These are phyloP conservation scores for Phaethornis superciliosus DNA, from an alignment of 2,113 vertebrate species.

Conservation along the genomic window DNA sequence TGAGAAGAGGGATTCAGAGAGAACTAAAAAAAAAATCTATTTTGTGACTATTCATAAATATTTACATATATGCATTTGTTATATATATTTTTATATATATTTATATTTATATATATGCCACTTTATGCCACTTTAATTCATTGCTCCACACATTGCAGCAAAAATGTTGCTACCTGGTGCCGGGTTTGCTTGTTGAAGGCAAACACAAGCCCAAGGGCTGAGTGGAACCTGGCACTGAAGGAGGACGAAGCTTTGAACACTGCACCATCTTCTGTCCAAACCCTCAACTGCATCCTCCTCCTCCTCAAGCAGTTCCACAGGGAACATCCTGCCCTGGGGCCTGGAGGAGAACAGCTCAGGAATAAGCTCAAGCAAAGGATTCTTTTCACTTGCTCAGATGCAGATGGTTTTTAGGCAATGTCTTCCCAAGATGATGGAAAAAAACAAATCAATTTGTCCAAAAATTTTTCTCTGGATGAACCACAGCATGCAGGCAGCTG, in stretches of 20 bases:
- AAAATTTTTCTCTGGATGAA: neutral
- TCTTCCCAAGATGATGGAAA: neutral
- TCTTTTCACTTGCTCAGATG: neutral
- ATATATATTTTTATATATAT: too few relatives aligned
- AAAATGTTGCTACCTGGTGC: neutral
- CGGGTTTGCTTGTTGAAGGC: neutral
- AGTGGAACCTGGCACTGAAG: neutral
- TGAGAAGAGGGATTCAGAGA: neutral
- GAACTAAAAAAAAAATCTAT: neutral
- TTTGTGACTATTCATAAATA: neutral
- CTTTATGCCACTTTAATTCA: neutral
- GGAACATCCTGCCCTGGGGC: neutral
- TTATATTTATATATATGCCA: too few relatives aligned
- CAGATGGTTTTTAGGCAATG: rapidly evolving
- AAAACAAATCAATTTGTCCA: neutral
- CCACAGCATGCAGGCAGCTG: too few relatives aligned
- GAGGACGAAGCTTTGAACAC: conserved; percentile 71
- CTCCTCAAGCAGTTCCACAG: rapidly evolving
- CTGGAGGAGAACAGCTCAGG: neutral
- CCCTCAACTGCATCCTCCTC: conserved; percentile 58
- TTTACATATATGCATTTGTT: too few relatives aligned
- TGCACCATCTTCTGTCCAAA: conserved; percentile 80
- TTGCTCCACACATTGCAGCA: neutral
- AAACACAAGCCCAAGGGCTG: neutral
- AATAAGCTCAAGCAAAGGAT: neutral